Evolutionary conservation across 2,113 vertebrate species (phyloP), one percentile per base, ranked within the genome.

Genomic region (Pleuronectes platessa): DNA sequence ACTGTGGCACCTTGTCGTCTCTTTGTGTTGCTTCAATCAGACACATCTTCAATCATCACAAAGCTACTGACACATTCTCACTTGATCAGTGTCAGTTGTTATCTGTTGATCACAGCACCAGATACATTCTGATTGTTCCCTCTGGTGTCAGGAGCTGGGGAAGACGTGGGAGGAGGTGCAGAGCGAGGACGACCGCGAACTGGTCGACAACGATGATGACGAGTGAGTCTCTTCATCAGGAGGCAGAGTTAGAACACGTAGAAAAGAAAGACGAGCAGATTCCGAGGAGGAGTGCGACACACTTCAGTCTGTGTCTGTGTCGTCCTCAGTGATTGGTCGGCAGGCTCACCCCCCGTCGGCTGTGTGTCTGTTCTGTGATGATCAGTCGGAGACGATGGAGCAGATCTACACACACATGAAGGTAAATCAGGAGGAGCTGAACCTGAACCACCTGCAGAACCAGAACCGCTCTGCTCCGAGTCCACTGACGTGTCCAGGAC

Each of bases 151-250:
- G 97, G 97, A 98, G 85, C 92, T 99, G 72, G 97, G 97, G 26
- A 99, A 98, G 74, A 97, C 94, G 0, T 99, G 97, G 97, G 97
- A 97, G 80, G 96, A 99, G 61, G 96, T 99, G 40, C 97, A 97
- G 73, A 94, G 95, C n/a, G 97, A 99, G 78, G 97, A 99, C 2
- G 97, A 98, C 81, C 90, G 94, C 0, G 97, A 97, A 49, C 80
- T 97, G 65, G 80, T 90, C 0, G 95, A 96, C 18, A 94, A 96
- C 18, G 94, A 90, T 49, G 86, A 89, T 0, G 95, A 98, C 58
- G 96, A 98, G 97, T 98, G 95, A 95, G 96, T 74, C 15, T 71
- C n/a, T 2, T 9, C 54, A 12, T 21, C 21, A 20, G 54, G 51
- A 10, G 2, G 51, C 51, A 15, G 51, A 54, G n/a, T 21, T 7